Conservation (phyloP, 1,140 invertebrate genomes). For the Ostrea denselamellosa region DNA sequence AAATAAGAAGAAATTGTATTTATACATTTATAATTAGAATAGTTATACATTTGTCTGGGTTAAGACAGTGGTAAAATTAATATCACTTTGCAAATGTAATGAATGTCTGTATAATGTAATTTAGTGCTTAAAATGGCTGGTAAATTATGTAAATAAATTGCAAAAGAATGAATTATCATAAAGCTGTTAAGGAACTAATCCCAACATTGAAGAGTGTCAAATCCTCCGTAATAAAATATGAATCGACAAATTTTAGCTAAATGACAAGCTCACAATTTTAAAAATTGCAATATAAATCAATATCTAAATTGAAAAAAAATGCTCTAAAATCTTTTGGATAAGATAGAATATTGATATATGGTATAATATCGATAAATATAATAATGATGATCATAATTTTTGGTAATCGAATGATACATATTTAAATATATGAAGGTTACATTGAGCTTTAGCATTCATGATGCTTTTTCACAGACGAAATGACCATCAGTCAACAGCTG, state of each 20-base stretch:
- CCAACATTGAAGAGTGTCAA: not conserved
- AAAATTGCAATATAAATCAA: no score
- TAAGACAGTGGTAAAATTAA: constrained; percentile 21
- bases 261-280: no score
- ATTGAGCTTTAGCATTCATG: not conserved
- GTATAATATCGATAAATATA: no score
- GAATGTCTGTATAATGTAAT: constrained; percentile 11
- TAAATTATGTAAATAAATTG: constrained; percentile 1
- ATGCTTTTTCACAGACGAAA: not conserved
- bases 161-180: not conserved
- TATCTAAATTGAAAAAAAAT: no score
- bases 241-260: no score
- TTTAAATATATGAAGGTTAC: no score
- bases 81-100: constrained; percentile 5
- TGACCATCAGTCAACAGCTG: not conserved
- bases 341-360: no score
- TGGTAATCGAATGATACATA: no score
- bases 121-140: not conserved
- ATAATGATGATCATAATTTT: no score
- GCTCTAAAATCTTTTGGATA: no score
- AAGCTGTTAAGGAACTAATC: not conserved
- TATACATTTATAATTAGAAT: constrained; percentile 20
- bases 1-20: constrained; percentile 36
- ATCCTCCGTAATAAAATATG: no score
- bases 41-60: constrained; percentile 7